phyloP scores from a whole-genome alignment of 2,113 vertebrate species.

The Mormoops blainvillei region DNA sequence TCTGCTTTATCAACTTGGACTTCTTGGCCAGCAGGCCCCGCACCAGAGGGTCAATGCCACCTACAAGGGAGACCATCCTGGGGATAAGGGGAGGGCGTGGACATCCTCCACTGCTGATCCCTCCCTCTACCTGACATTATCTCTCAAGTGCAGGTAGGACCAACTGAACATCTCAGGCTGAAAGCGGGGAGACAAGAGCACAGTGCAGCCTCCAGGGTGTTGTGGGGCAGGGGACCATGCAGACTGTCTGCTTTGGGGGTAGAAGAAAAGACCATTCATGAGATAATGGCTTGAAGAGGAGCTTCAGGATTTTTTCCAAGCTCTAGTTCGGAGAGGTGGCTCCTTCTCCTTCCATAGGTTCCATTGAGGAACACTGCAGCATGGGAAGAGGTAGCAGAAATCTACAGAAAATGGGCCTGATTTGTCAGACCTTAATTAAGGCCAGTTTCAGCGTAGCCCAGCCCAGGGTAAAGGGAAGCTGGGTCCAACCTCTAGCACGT shows the following conservation, averaged over 20 bases:
- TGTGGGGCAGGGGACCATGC: not conserved
- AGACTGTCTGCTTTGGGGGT: not conserved
- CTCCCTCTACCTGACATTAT: not conserved
- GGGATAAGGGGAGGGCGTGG: not conserved
- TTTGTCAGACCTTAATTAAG: not conserved
- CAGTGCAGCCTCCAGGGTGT: not conserved
- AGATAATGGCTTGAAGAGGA: not conserved
- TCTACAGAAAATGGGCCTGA: not conserved
- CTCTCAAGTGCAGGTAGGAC: not conserved
- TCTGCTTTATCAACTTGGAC: slow-evolving; percentile 84
- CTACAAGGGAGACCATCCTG: not conserved
- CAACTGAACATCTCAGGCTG: not conserved
- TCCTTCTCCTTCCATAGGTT: not conserved
- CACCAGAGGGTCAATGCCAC: slow-evolving; percentile 76
- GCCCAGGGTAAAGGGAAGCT: not conserved
- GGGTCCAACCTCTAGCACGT: not conserved
- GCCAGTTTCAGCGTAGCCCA: not conserved
- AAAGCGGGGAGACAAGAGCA: not conserved
- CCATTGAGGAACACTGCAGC: not conserved
- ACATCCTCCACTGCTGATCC: not conserved
- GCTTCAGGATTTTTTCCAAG: not conserved
- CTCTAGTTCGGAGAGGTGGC: not conserved
- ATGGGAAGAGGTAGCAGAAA: not conserved
- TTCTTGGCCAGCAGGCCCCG: slow-evolving; percentile 80
- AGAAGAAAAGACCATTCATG: not conserved